Percentiles rank a stretch among this genome's conserved stretches.
Evolutionary conservation across 2,888 invertebrate genomes (phyloP).

Genomic region (Orthonevra nobilis): DNA sequence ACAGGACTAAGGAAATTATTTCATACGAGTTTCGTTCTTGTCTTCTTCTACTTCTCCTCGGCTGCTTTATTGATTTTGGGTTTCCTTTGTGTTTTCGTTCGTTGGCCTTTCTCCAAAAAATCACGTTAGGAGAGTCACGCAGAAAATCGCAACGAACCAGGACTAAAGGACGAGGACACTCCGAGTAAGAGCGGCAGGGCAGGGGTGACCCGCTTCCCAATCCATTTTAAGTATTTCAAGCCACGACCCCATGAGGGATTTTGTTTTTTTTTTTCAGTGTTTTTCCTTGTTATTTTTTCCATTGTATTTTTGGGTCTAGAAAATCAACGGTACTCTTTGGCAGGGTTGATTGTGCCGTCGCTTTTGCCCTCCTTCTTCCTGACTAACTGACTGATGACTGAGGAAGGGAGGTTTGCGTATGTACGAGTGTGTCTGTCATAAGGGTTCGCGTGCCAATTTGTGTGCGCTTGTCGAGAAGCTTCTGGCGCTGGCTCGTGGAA

Average conservation of each 20-base stretch:
- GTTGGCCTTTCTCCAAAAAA: slow-evolving; percentile 45
- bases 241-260: background rate
- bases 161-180: background rate
- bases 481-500: slow-evolving; percentile 10
- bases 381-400: slow-evolving; percentile 3
- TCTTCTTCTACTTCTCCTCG: too few species aligned
- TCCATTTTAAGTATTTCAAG: too few species aligned
- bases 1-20: too few species aligned
- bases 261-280: slow-evolving; percentile 17
- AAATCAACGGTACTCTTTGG: background rate
- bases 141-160: slow-evolving; percentile 5
- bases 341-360: background rate
- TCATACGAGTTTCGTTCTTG: too few species aligned
- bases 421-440: background rate
- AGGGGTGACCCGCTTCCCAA: slow-evolving; percentile 33
- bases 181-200: slow-evolving; percentile 4
- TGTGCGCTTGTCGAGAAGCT: slow-evolving; percentile 13
- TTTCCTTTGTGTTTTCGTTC: slow-evolving; percentile 9
- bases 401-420: background rate
- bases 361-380: slow-evolving; percentile 6
- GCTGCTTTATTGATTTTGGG: slow-evolving; percentile 53
- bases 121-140: slow-evolving; percentile 32
- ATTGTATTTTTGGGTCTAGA: background rate
- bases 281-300: slow-evolving; percentile 36
- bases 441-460: slow-evolving; percentile 63